These are phyloP conservation scores for Andrena minutula DNA, from an alignment of 2,888 invertebrate species.

Conservation along the genomic window DNA sequence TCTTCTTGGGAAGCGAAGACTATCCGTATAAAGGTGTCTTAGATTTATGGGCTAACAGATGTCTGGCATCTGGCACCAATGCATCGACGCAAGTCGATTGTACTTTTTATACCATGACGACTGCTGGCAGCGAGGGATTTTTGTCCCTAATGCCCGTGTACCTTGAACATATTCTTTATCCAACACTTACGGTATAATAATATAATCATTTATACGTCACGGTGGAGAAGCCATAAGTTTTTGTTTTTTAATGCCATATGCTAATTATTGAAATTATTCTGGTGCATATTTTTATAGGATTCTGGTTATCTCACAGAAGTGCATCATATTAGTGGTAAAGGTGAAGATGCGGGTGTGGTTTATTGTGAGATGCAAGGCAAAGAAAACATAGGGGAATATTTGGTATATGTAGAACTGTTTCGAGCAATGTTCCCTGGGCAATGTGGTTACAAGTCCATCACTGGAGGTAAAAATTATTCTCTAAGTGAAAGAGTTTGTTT, in stretches of 20 bases:
- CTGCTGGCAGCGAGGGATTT: slow-evolving; percentile 95
- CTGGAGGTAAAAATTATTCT: slow-evolving; percentile 88
- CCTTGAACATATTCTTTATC: slow-evolving; percentile 95
- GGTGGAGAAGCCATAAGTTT: neutral
- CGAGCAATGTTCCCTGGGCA: slow-evolving; percentile 92
- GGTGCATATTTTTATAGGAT: slow-evolving; percentile 86
- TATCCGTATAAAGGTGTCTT: slow-evolving; percentile 96
- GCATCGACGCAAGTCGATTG: slow-evolving; percentile 96
- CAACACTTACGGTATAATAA: slow-evolving; percentile 89
- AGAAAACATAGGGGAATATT: slow-evolving; percentile 92
- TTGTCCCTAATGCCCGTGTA: slow-evolving; percentile 95
- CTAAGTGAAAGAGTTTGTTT: neutral
- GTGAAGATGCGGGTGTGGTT: slow-evolving; percentile 97
- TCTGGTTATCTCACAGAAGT: slow-evolving; percentile 95
- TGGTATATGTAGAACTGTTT: slow-evolving; percentile 88
- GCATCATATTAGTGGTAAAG: slow-evolving; percentile 95
- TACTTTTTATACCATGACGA: slow-evolving; percentile 95
- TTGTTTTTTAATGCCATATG: neutral
- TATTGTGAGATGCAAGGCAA: slow-evolving; percentile 97
- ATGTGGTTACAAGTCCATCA: slow-evolving; percentile 94
- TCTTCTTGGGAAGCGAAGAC: slow-evolving; percentile 95
- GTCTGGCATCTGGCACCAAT: slow-evolving; percentile 96
- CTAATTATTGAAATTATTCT: neutral
- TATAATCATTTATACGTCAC: neutral
- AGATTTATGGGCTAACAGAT: slow-evolving; percentile 95